phyloP scores from a whole-genome alignment of 1,140 invertebrate species.

The Hermetia illucens region DNA sequence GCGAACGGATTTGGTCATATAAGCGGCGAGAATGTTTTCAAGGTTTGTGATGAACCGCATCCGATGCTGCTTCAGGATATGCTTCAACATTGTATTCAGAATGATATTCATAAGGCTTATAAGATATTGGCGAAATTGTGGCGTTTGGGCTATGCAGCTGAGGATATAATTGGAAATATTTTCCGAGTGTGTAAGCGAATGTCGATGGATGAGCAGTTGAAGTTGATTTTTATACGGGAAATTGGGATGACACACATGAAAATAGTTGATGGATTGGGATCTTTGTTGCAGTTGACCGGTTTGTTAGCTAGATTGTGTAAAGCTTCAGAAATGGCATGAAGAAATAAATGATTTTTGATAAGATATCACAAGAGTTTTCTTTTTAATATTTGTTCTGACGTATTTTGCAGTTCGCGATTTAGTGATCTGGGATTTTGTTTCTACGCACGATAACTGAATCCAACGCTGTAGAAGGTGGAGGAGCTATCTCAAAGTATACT shows the following conservation, averaged over 20 bases:
- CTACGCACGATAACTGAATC: no score
- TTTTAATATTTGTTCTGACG: no score
- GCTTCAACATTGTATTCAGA: conserved; percentile 69
- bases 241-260: conserved; percentile 85
- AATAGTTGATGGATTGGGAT: conserved; percentile 76
- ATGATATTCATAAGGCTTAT: conserved; percentile 78
- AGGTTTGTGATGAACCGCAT: conserved; percentile 99
- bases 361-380: no score
- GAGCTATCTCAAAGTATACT: no score
- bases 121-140: conserved; percentile 79
- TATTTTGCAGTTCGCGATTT: no score
- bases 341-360: no score
- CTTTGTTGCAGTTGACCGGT: conserved; percentile 80
- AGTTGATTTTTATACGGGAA: conserved; percentile 85
- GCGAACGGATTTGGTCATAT: conserved; percentile 87
- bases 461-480: no score
- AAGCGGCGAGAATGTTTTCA: conserved; percentile 94
- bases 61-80: conserved; percentile 86
- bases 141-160: conserved; percentile 86
- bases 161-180: conserved; percentile 92
- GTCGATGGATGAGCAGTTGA: conserved; percentile 63
- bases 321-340: neutral
- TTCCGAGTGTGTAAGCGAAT: conserved; percentile 87
- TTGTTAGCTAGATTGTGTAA: conserved; percentile 69
- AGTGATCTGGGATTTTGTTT: no score